Base-by-base conservation (phyloP, 92 coral and sea anemone species). In the Paramuricea clavata region DNA sequence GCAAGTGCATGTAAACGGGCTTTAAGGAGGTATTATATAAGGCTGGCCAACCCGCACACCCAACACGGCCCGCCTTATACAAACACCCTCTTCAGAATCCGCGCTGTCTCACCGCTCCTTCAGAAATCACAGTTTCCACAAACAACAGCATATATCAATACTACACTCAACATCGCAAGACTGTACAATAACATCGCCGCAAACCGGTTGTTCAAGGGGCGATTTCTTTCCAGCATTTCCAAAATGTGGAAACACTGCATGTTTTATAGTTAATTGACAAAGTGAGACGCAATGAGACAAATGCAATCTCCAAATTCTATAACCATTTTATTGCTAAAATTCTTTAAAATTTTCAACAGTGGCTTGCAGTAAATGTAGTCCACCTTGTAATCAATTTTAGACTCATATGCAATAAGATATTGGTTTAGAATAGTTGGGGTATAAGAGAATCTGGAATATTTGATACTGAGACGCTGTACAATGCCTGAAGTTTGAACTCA, bases 161-260 rank as follows among this genome's bases (percentile, higher is more conserved):
- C 7, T 47, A 47, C 1, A 54, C 16, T 21, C 62, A 21, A 5
- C 3, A 54, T 19, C 11, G 3, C 62, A 10, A 6, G 17, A 54
- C 62, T 54, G n/a, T n/a, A 54, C 62, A 17, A 19, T 54, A 54
- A 6, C 26, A 54, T 54, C 62, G 62, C 62, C 62, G 23, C 0
- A 17, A 13, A 65, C 72, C 72, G 72, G 72, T 65, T 65, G 72
- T 33, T 65, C 22, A 65, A 65, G 11, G 39, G 72, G 72, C 72
- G 72, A 65, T 65, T 65, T 65, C 62, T 65, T 65, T 65, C 72
- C 72, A 65, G 72, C 39, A 65, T 65, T 65, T 65, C 72, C 72
- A 5, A 28, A 27, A 31, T 54, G 19, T 54, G 62, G 62, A 21
- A 54, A 54, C 62, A 13, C 62, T 8, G 62, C 27, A 21, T 21